Evolutionary conservation across 2,888 invertebrate species (phyloP).

Genomic region (Troides aeacus): DNA sequence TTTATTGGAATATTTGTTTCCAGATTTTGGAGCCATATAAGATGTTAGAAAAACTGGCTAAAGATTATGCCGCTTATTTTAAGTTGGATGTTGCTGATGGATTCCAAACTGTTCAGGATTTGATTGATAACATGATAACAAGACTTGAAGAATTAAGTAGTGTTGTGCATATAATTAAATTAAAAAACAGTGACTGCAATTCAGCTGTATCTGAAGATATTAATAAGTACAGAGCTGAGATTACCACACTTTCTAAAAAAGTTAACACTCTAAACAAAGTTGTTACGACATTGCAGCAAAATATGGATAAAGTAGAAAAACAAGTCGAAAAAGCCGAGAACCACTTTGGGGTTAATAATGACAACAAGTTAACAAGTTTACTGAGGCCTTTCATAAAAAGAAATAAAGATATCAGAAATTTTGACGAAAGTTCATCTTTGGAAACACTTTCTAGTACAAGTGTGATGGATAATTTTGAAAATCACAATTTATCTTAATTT

Average conservation of each 20-base stretch:
- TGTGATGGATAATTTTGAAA: constrained; percentile 60
- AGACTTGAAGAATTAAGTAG: constrained; percentile 83
- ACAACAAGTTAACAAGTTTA: constrained; percentile 80
- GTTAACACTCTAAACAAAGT: constrained; percentile 78
- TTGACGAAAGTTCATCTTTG: constrained; percentile 34
- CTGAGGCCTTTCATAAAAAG: constrained; percentile 80
- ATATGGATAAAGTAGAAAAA: constrained; percentile 79
- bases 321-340: constrained; percentile 81
- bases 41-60: constrained; percentile 76
- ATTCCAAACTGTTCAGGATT: constrained; percentile 81
- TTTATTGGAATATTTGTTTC: constrained; percentile 68
- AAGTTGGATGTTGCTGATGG: constrained; percentile 77
- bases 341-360: constrained; percentile 78
- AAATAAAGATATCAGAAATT: constrained; percentile 43
- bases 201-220: constrained; percentile 76
- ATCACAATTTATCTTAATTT: constrained; percentile 6
- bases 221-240: constrained; percentile 72
- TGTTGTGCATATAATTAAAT: constrained; percentile 79
- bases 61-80: constrained; percentile 78
- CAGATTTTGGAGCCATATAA: constrained; percentile 54
- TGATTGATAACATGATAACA: constrained; percentile 84
- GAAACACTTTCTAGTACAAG: constrained; percentile 48
- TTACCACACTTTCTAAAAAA: constrained; percentile 75
- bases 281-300: constrained; percentile 69
- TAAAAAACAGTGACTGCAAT: constrained; percentile 70